phyloP scores from a whole-genome alignment of 2,113 vertebrate species.

The Corythaeola cristata region DNA sequence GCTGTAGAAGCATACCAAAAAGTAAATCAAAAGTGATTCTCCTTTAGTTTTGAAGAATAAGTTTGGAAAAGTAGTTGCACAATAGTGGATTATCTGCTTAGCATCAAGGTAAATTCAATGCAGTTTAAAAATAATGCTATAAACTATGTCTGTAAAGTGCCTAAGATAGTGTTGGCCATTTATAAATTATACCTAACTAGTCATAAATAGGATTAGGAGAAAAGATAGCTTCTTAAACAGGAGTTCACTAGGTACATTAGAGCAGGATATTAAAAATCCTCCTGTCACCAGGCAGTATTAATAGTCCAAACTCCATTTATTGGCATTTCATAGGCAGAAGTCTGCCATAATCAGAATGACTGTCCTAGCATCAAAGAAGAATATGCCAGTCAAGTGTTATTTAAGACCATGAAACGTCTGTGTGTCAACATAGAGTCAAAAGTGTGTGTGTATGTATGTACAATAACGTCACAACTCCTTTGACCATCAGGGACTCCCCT shows the following conservation, averaged over 20 bases:
- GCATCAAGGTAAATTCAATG: background rate
- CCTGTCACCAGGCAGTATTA: background rate
- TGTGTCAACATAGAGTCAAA: background rate
- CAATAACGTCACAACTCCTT: background rate
- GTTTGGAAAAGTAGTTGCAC: background rate
- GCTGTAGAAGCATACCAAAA: background rate
- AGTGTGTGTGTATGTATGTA: background rate
- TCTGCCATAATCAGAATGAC: background rate
- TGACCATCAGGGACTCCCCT: background rate
- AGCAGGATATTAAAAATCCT: background rate
- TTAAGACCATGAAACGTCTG: background rate
- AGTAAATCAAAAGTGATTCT: background rate
- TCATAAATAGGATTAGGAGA: constrained; percentile 1
- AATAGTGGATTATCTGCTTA: background rate
- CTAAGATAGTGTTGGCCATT: background rate
- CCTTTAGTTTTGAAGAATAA: background rate
- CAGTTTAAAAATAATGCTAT: background rate
- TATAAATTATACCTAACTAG: background rate
- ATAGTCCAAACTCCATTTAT: background rate
- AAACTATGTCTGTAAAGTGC: background rate
- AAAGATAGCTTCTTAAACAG: background rate
- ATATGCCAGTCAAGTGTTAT: background rate
- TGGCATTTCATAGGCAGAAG: constrained; percentile 2
- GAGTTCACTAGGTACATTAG: background rate
- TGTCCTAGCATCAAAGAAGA: background rate